Conservation (phyloP, 2,113 vertebrate genomes). For the Bufo bufo region DNA sequence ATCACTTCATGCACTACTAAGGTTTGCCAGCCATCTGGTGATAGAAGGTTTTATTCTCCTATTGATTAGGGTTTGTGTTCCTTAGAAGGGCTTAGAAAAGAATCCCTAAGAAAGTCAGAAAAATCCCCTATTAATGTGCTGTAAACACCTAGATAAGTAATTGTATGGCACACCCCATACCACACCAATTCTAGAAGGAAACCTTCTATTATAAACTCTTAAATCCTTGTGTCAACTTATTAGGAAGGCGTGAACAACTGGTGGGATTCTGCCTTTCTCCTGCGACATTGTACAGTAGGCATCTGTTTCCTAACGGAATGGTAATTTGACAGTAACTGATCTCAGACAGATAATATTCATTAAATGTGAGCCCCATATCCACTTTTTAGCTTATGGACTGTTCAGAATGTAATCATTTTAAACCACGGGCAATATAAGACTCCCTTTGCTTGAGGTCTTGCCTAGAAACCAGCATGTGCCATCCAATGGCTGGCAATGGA, state of each 20-base stretch:
- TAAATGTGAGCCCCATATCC: background rate
- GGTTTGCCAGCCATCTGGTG: background rate
- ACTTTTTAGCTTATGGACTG: background rate
- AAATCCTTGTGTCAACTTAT: conserved; percentile 55
- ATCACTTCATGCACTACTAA: background rate
- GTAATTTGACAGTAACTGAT: conserved; percentile 34
- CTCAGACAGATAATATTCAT: conserved; percentile 7
- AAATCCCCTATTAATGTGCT: conserved; percentile 42
- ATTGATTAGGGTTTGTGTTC: conserved; percentile 11
- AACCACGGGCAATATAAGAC: background rate
- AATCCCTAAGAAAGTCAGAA: conserved; percentile 12
- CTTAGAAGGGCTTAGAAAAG: conserved; percentile 20
- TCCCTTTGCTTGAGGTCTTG: background rate
- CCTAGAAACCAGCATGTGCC: background rate
- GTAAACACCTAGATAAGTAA: conserved; percentile 55
- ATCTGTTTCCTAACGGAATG: conserved; percentile 23
- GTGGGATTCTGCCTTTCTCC: conserved; percentile 18
- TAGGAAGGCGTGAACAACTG: conserved; percentile 49
- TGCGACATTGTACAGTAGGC: background rate
- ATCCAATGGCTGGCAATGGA: no score
- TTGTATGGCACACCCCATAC: conserved; percentile 27
- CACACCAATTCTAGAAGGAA: conserved; percentile 29
- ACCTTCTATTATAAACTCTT: conserved; percentile 47
- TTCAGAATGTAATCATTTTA: background rate
- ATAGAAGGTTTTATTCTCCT: conserved; percentile 18